A percentile compares a stretch with the other conserved stretches of the same genome.
Evolutionary conservation across 2,888 invertebrate genomes (phyloP).

Genomic region (Spodoptera littoralis): DNA sequence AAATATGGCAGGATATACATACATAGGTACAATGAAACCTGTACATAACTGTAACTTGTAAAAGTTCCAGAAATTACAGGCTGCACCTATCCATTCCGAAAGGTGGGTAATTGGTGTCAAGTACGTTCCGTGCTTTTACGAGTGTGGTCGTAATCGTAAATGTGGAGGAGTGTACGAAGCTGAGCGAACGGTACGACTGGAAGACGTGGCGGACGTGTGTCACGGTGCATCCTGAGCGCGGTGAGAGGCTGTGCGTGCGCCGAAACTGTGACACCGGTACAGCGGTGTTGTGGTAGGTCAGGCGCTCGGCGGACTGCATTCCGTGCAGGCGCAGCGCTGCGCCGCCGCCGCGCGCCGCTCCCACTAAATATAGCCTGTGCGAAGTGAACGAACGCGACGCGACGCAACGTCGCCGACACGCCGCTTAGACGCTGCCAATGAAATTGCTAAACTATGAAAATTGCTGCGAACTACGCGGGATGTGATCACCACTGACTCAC

Average conservation of each 20-base stretch:
- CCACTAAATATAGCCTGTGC: conserved; percentile 85
- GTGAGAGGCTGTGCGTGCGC: conserved; percentile 74
- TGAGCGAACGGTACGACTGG: conserved; percentile 40
- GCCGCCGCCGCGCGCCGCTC: conserved; percentile 62
- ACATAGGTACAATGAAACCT: conserved; percentile 30
- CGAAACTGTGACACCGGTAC: conserved; percentile 81
- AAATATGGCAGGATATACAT: conserved; percentile 7
- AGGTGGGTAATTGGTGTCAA: conserved; percentile 54
- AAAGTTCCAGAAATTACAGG: conserved; percentile 35
- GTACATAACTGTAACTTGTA: conserved; percentile 31
- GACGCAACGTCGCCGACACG: conserved; percentile 55
- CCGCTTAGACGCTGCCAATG: conserved; percentile 54
- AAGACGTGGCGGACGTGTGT: conserved; percentile 46
- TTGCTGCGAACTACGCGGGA: conserved; percentile 30
- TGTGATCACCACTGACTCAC: conserved; percentile 26
- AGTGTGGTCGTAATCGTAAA: conserved; percentile 56
- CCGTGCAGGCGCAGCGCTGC: conserved; percentile 74
- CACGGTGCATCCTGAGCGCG: conserved; percentile 48
- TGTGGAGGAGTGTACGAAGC: conserved; percentile 40
- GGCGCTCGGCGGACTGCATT: conserved; percentile 76
- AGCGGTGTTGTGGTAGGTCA: conserved; percentile 82
- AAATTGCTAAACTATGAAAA: conserved; percentile 57
- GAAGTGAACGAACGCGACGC: conserved; percentile 83
- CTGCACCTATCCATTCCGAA: conserved; percentile 41
- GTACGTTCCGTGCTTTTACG: conserved; percentile 51